Conservation (phyloP, 2,888 invertebrate species). For the Busseola fusca region DNA sequence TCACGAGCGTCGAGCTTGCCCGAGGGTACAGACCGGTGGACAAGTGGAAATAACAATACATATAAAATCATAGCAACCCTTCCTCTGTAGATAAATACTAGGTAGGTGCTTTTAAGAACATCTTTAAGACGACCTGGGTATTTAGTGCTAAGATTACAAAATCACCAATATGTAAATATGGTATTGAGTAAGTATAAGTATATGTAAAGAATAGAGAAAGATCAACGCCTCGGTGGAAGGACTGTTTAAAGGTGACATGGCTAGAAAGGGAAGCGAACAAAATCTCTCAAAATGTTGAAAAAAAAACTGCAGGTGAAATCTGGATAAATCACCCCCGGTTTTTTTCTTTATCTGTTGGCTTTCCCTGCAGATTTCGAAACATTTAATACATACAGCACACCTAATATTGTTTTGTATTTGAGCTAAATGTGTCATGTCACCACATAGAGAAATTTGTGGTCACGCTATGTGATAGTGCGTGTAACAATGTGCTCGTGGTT, state of each 20-base stretch:
- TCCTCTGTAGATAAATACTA: neutral
- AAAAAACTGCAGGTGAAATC: neutral
- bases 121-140: no score
- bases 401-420: conserved; percentile 2
- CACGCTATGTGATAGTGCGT: neutral
- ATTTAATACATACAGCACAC: neutral
- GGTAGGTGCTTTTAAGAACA: neutral
- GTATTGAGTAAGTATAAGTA: no score
- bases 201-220: neutral
- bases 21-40: conserved; percentile 30
- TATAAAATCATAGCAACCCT: neutral
- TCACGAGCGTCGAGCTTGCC: conserved; percentile 28
- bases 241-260: neutral
- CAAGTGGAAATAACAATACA: conserved; percentile 5
- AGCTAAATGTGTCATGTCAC: conserved; percentile 8
- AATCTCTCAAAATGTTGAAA: neutral
- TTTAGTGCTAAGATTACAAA: no score
- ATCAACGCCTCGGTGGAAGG: neutral
- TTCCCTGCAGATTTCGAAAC: neutral
- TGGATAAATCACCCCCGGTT: neutral
- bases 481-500: conserved; percentile 2
- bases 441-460: conserved; percentile 15
- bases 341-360: neutral
- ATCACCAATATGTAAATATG: neutral
- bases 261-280: neutral